Conservation (phyloP, 2,797 vertebrate species). For the Mareca penelope region DNA sequence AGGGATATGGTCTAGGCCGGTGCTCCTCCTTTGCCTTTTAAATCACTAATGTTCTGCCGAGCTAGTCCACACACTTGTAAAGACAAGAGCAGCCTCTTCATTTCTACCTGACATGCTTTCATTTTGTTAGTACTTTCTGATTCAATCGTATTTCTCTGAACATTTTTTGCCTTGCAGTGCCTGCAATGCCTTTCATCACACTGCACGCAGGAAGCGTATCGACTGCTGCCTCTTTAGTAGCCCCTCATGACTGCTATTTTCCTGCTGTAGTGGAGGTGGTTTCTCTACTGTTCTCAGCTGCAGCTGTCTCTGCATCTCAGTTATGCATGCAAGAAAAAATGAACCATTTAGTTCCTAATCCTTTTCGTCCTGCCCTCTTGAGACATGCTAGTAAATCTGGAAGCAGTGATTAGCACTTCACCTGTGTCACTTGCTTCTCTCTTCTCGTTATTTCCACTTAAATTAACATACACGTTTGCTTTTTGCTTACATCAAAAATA, state of each 20-base stretch:
- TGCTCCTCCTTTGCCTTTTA: background rate
- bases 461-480: constrained; percentile 20
- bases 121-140: constrained; percentile 33
- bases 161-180: background rate
- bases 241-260: constrained; percentile 52
- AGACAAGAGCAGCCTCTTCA: constrained; percentile 31
- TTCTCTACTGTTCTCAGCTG: constrained; percentile 34
- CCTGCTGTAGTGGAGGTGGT: constrained; percentile 40
- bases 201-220: background rate
- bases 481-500: constrained; percentile 23
- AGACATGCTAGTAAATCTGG: constrained; percentile 3
- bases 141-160: background rate
- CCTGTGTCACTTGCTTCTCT: constrained; percentile 24
- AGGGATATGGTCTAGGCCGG: background rate
- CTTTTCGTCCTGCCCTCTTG: background rate
- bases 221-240: constrained; percentile 47
- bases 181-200: constrained; percentile 2
- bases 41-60: background rate
- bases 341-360: constrained; percentile 35
- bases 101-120: constrained; percentile 24
- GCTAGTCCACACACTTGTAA: background rate
- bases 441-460: constrained; percentile 53
- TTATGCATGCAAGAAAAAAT: background rate
- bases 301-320: background rate
- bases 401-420: constrained; percentile 53